A percentile compares a stretch with the other conserved stretches of the same genome.
Conservation (phyloP, 1,140 invertebrate genomes). For the Heliconius melpomene region DNA sequence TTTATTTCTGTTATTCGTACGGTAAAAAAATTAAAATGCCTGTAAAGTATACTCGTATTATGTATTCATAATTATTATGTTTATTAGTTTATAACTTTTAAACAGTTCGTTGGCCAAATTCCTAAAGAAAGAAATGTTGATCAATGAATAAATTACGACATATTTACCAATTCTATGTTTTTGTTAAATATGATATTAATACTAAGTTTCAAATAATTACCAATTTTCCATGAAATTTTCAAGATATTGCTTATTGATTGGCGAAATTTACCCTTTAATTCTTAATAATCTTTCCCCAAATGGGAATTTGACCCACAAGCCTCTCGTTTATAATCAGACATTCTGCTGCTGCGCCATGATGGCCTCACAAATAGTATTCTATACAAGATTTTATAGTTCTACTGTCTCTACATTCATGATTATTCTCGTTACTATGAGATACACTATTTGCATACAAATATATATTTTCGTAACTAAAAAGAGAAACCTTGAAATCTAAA, state of each 20-base stretch:
- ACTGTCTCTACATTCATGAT: background rate
- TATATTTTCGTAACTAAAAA: background rate
- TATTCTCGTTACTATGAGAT: background rate
- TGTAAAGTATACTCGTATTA: background rate
- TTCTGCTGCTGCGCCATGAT: background rate
- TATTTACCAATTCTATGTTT: too few relatives aligned
- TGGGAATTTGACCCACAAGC: too few relatives aligned
- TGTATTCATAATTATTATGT: background rate
- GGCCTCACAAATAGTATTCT: background rate
- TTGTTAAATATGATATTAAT: too few relatives aligned
- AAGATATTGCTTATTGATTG: too few relatives aligned
- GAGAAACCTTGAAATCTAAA: background rate
- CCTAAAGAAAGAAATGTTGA: background rate
- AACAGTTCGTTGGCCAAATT: background rate
- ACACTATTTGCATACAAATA: conserved; percentile 10
- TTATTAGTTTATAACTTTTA: background rate
- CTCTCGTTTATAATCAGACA: too few relatives aligned
- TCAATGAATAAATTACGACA: background rate
- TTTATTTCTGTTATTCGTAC: too few relatives aligned
- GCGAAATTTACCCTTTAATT: too few relatives aligned
- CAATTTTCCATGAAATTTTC: too few relatives aligned
- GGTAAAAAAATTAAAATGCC: background rate
- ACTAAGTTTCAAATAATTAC: too few relatives aligned
- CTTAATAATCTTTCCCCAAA: too few relatives aligned
- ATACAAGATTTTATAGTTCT: background rate